These are phyloP conservation scores for Equus quagga DNA, from an alignment of 2,113 vertebrate genomes.

Conservation along the genomic window DNA sequence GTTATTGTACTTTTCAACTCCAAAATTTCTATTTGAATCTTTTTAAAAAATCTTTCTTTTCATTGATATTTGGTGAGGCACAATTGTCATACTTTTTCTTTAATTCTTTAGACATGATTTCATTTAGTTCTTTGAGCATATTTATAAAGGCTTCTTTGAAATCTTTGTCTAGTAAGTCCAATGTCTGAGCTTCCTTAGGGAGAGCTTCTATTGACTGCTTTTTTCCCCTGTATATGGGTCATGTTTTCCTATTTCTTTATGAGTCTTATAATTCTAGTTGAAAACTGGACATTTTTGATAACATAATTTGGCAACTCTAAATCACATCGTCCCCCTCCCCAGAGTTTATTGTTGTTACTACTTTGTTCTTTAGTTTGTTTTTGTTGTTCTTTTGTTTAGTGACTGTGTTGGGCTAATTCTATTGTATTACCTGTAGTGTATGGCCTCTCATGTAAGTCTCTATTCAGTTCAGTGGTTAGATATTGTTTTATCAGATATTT, in stretches of 20 bases:
- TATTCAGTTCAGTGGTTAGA: background rate
- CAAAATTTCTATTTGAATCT: slow-evolving; percentile 14
- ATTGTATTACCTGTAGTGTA: background rate
- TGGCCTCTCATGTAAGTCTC: background rate
- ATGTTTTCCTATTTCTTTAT: background rate
- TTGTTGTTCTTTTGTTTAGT: background rate
- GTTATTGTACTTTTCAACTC: background rate
- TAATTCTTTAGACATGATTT: background rate
- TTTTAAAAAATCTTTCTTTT: background rate
- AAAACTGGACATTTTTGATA: background rate
- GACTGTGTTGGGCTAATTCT: slow-evolving; percentile 1
- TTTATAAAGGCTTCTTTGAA: slow-evolving; percentile 19
- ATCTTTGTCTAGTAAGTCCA: background rate
- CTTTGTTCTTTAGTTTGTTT: background rate
- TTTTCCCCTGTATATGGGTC: background rate
- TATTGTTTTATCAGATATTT: slow-evolving; percentile 31
- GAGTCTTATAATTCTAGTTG: background rate
- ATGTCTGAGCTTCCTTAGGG: background rate
- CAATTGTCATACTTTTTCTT: background rate
- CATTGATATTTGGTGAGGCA: background rate
- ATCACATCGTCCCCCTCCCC: background rate
- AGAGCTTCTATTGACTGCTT: background rate
- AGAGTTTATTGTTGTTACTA: background rate
- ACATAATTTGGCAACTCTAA: background rate
- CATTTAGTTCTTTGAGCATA: slow-evolving; percentile 2